These are phyloP conservation scores for Mantis religiosa DNA, from an alignment of 2,888 invertebrate species.

Conservation along the genomic window DNA sequence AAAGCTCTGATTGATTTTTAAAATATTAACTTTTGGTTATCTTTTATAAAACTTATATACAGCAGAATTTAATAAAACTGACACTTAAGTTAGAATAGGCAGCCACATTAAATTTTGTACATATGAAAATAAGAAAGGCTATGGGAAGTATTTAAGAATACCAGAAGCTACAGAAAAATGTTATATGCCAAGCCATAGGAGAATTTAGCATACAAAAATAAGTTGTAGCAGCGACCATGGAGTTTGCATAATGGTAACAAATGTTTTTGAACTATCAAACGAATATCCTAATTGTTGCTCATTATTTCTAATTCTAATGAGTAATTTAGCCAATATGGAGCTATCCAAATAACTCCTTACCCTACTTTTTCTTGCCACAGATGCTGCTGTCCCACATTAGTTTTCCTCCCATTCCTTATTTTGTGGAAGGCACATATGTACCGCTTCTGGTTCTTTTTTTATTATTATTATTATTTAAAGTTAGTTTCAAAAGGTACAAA, in stretches of 20 bases:
- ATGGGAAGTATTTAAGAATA: too few species aligned
- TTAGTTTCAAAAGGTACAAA: slow-evolving; percentile 21
- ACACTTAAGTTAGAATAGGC: not conserved
- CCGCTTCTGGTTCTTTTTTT: slow-evolving; percentile 9
- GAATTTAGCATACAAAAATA: not conserved
- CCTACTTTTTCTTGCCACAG: not conserved
- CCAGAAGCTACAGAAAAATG: too few species aligned
- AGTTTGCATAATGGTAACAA: not conserved
- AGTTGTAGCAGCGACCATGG: not conserved
- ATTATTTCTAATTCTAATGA: not conserved
- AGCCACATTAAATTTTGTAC: not conserved
- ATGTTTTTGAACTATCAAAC: not conserved
- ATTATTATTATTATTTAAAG: not conserved
- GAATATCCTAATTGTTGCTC: not conserved
- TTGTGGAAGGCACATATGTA: slow-evolving; percentile 19
- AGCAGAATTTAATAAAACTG: too few species aligned
- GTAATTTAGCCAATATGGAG: not conserved
- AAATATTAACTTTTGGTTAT: not conserved
- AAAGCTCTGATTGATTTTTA: not conserved
- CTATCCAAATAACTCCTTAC: not conserved
- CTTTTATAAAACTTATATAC: too few species aligned
- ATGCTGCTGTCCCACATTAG: not conserved
- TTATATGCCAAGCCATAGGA: too few species aligned
- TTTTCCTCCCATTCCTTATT: slow-evolving; percentile 6
- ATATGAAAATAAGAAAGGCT: not conserved